Base-by-base conservation (phyloP, 1,140 invertebrate species). In the Bombus sibiricus region DNA sequence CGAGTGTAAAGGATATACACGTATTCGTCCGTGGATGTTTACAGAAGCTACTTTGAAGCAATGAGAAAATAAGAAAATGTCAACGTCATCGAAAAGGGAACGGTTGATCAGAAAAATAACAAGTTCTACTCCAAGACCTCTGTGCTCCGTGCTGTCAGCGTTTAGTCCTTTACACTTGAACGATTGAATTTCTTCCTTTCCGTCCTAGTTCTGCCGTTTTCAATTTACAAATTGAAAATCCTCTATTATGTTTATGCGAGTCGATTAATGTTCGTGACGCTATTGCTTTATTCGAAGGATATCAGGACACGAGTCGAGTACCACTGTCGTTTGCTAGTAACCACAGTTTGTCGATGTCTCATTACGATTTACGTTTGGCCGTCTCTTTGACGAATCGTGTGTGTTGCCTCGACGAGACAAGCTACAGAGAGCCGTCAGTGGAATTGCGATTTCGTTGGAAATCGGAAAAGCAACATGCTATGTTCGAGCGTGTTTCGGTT, bases 101-200 rank as follows among this genome's bases (percentile, higher is more conserved):
- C 47, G 64, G 41, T 18, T 72, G 76, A 85, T 72, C 25, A 59
- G 83, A 85, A 69, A 83, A 75, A 37, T 69, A 77, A 77, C 64
- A n/a, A 53, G 66, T 78, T 43, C 34, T 53, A n/a, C 37, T 62
- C n/a, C 34, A 13, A 34, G n/a, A 18, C 2, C 32, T 47, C 5
- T 5, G 6, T 5, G 53, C 18, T 15, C 5, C 5, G 15, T 0
- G 25, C n/a, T 39, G 9, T 5, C 41, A 37, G 5, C 37, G 32
- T 59, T 59, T 28, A 3, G 5, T 66, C 8, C 9, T 57, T 57
- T 47, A 6, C 28, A 68, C 43, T 34, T 15, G 12, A 59, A 59
- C 53, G 79, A 18, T 73, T n/a, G 12, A 62, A 34, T n/a, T 41
- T 59, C 25, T 5, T 66, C 22, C 53, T 28, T 12, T 13, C 15